Evolutionary conservation across 2,113 vertebrate species (phyloP), one percentile per base, ranked within the genome.

Genomic region (Phylloscopus trochiloides): DNA sequence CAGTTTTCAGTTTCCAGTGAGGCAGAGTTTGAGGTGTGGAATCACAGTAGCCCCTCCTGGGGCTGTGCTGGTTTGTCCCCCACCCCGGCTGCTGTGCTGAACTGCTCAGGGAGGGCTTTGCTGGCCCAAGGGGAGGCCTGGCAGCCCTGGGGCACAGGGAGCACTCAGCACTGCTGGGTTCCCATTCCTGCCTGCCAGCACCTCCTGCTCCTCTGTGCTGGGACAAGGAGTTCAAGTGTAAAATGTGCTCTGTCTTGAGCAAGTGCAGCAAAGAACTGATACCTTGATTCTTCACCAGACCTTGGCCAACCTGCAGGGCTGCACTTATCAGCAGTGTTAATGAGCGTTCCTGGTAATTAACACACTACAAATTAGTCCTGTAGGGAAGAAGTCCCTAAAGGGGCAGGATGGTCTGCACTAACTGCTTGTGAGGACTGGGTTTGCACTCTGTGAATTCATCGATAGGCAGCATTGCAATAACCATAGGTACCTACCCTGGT

Each of bases 31-130:
- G 52, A 45, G 43, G 28, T 26, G 47, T 48, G 55, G 59, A n/a
- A 31, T 29, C n/a, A 2, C 31, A 32, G 9, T 4, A 34, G 5
- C 5, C 6, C 36, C 2, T 34, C 10, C 14, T 43, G 45, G 54
- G 51, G 5, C 57, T 6, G 36, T 3, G 4, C 12, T 21, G 73
- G 36, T 19, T 6, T 82, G 54, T 15, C 12, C 34, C 13, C 10
- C 34, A 0, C 22, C 0, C 7, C 38, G 43, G 2, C 20, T 17
- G 36, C 0, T 0, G 17, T n/a, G 22, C 34, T 47, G 63, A 34
- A 1, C 13, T 48, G 34, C 7, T 12, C 31, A 20, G 14, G 0
- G 1, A 21, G 28, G 34, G 34, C 20, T 57, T 6, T 26, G 58
- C 28, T n/a, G 26, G 22, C 57, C 21, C 0, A 10, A 32, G 36